Evolutionary conservation across 2,797 vertebrate species (phyloP).

Genomic region (Melanotaenia nigrans): DNA sequence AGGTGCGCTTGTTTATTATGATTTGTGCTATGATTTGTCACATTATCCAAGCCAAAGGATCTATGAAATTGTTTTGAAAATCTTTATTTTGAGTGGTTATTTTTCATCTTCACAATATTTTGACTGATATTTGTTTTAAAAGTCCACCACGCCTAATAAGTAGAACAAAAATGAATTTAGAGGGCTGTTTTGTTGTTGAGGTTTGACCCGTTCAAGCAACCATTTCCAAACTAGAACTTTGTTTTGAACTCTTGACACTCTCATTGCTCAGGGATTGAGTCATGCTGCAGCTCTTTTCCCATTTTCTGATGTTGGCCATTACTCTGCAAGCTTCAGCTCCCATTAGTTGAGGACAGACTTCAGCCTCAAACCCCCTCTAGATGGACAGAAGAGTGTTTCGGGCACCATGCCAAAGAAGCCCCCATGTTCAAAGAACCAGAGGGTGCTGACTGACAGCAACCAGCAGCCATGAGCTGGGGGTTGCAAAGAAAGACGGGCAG

Average conservation of each 20-base stretch:
- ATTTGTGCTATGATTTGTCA: conserved; percentile 59
- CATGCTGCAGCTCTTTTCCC: conserved; percentile 43
- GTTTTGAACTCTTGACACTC: conserved; percentile 46
- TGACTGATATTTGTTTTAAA: conserved; percentile 23
- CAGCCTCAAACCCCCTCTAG: conserved; percentile 55
- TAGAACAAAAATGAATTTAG: conserved; percentile 33
- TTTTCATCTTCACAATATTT: conserved; percentile 43
- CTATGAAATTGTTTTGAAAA: conserved; percentile 25
- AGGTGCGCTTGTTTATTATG: conserved; percentile 71
- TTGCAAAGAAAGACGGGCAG: conserved; percentile 65
- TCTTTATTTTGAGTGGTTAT: conserved; percentile 9
- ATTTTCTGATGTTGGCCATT: conserved; percentile 55
- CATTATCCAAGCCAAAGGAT: conserved; percentile 49
- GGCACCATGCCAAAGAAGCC: conserved; percentile 69
- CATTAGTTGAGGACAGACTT: conserved; percentile 67
- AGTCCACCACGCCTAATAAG: conserved; percentile 30
- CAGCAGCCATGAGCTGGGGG: conserved; percentile 71
- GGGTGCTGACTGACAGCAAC: conserved; percentile 79
- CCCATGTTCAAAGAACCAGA: conserved; percentile 65
- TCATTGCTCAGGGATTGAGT: conserved; percentile 71
- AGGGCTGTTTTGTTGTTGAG: conserved; percentile 21
- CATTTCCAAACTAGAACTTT: conserved; percentile 44
- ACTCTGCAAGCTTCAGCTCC: conserved; percentile 45
- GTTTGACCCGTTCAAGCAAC: conserved; percentile 37
- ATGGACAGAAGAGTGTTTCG: conserved; percentile 62